Evolutionary conservation across 2,888 invertebrate species (phyloP).

Genomic region (Caenorhabditis afra): DNA sequence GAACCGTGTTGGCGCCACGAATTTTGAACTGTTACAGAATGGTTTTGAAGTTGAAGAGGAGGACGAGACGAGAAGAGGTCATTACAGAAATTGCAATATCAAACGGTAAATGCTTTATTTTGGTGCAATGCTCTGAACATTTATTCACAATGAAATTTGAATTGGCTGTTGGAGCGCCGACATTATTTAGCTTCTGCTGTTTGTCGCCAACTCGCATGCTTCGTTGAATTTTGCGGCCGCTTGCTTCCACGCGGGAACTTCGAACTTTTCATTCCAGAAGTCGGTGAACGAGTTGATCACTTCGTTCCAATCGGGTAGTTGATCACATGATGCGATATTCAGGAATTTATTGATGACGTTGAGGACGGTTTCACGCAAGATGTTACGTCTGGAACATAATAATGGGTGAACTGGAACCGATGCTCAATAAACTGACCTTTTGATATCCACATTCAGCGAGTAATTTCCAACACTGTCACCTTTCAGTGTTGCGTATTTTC

Average conservation of each 20-base stretch:
- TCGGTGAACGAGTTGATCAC: slow-evolving; percentile 6
- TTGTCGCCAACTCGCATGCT: slow-evolving; percentile 39
- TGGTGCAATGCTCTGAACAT: neutral
- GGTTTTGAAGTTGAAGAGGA: too few species aligned
- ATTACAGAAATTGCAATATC: too few species aligned
- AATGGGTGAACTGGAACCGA: neutral
- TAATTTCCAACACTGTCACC: slow-evolving; percentile 60
- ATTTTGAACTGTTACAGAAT: too few species aligned
- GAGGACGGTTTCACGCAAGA: slow-evolving; percentile 85
- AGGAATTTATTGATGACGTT: slow-evolving; percentile 88
- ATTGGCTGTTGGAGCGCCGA: neutral
- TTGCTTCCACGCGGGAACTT: slow-evolving; percentile 31
- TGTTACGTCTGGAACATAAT: slow-evolving; percentile 81
- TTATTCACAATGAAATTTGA: slow-evolving; percentile 14
- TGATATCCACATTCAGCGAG: slow-evolving; percentile 71
- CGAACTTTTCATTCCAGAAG: slow-evolving; percentile 39
- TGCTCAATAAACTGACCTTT: slow-evolving; percentile 61
- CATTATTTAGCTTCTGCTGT: slow-evolving; percentile 19
- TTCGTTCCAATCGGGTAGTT: slow-evolving; percentile 86
- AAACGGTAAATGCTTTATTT: neutral
- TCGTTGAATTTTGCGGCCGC: slow-evolving; percentile 51
- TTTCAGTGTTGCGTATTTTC: slow-evolving; percentile 87
- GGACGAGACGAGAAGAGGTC: too few species aligned
- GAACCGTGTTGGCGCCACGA: neutral
- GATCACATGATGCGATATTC: slow-evolving; percentile 88